Conservation (phyloP, 2,113 vertebrate species). For the Dipodomys merriami region DNA sequence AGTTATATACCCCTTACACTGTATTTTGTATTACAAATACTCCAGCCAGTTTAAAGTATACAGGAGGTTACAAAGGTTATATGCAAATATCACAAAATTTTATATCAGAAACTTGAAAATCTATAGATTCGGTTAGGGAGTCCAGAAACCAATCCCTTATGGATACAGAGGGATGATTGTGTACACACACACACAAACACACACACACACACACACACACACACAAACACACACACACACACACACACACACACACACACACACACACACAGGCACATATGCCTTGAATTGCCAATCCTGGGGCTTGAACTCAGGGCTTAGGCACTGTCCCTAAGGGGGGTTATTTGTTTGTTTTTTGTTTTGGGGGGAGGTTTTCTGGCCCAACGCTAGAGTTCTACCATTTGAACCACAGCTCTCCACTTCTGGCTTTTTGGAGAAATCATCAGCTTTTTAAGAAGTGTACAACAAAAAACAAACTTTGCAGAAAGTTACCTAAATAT, state of each 20-base stretch:
- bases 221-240: not conserved
- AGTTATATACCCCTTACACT: not conserved
- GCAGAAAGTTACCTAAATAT: not conserved
- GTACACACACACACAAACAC: not conserved
- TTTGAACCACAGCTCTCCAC: not conserved
- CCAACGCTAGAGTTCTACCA: too few species aligned
- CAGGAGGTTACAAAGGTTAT: not conserved
- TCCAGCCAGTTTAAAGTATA: not conserved
- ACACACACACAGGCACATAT: not conserved
- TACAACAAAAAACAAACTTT: slow-evolving; percentile 1
- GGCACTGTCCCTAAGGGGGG: too few species aligned
- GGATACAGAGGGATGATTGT: not conserved
- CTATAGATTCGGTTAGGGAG: not conserved
- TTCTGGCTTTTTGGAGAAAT: not conserved
- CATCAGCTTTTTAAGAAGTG: slow-evolving; percentile 14
- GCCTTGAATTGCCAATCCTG: not conserved
- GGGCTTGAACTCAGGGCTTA: too few species aligned
- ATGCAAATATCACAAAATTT: not conserved
- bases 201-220: not conserved
- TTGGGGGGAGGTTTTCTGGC: too few species aligned
- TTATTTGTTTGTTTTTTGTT: too few species aligned
- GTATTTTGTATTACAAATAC: not conserved
- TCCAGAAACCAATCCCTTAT: not conserved
- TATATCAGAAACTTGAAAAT: not conserved
- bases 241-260: not conserved